Conservation (phyloP, 2,113 vertebrate genomes). For the Melanotaenia duboulayi region DNA sequence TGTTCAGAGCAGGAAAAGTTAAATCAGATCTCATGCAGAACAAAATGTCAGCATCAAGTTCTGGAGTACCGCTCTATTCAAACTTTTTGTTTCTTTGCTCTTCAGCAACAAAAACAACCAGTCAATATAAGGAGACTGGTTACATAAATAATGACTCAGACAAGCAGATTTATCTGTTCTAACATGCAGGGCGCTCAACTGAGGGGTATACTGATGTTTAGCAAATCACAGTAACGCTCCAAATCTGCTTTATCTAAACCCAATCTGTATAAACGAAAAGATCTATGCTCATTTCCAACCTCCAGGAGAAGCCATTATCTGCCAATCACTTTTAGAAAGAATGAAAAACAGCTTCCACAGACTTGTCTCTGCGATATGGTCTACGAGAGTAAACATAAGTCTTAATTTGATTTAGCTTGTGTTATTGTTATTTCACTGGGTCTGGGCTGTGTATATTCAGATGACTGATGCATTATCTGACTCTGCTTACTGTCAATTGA, state of each 20-base stretch:
- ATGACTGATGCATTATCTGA: constrained; percentile 33
- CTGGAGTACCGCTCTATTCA: background rate
- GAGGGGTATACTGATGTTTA: constrained; percentile 23
- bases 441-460: constrained; percentile 15
- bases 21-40: constrained; percentile 16
- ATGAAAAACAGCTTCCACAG: constrained; percentile 32
- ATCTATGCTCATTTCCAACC: constrained; percentile 36
- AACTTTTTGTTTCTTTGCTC: background rate
- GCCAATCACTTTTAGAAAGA: constrained; percentile 31
- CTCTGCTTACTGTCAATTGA: constrained; percentile 57
- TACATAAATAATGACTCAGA: constrained; percentile 10
- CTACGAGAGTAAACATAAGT: constrained; percentile 30
- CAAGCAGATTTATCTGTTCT: constrained; percentile 22
- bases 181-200: constrained; percentile 29
- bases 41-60: background rate
- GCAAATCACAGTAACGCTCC: constrained; percentile 10
- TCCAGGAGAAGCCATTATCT: constrained; percentile 45
- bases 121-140: constrained; percentile 8
- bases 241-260: constrained; percentile 17
- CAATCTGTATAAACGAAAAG: constrained; percentile 30
- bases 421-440: constrained; percentile 39
- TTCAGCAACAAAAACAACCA: constrained; percentile 5
- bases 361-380: constrained; percentile 4
- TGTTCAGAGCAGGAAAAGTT: constrained; percentile 4
- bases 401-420: constrained; percentile 41